These are phyloP conservation scores for Ciona savignyi DNA, from an alignment of 23 tunicate species.

Conservation along the genomic window DNA sequence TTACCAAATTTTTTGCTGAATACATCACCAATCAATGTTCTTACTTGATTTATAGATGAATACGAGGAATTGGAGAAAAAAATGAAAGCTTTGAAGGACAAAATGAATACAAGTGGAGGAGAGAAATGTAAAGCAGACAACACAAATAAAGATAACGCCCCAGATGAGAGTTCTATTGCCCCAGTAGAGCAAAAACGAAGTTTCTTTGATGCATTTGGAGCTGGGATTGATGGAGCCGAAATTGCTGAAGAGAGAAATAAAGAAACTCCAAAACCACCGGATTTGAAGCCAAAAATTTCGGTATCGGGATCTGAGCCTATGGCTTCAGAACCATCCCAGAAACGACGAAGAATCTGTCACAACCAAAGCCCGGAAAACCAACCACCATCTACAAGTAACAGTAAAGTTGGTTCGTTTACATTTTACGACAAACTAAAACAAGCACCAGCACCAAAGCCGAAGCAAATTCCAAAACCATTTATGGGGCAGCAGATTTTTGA, in stretches of 20 bases:
- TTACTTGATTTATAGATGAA: conserved; percentile 40
- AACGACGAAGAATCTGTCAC: conserved; percentile 37
- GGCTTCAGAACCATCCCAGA: conserved; percentile 52
- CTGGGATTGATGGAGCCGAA: background rate
- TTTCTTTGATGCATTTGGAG: conserved; percentile 33
- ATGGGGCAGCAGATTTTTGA: conserved; percentile 13
- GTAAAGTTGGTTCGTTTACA: background rate
- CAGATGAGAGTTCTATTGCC: background rate
- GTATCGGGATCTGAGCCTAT: background rate
- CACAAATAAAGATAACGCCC: background rate
- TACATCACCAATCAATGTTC: background rate
- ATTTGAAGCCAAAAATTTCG: conserved; percentile 2
- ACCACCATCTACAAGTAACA: background rate
- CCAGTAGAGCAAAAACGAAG: conserved; percentile 23
- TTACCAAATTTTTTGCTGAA: background rate
- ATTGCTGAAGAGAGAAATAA: background rate
- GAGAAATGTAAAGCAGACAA: background rate
- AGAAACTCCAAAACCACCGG: background rate
- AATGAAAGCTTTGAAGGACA: conserved; percentile 60
- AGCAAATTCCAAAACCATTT: background rate
- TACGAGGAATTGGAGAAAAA: conserved; percentile 39
- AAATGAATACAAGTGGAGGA: conserved; percentile 30
- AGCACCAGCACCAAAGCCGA: background rate
- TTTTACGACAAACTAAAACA: background rate
- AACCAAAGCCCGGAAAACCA: background rate